Percentiles rank a stretch among this genome's conserved stretches.
Conservation (phyloP, 2,113 vertebrate species). For the Clupea harengus region DNA sequence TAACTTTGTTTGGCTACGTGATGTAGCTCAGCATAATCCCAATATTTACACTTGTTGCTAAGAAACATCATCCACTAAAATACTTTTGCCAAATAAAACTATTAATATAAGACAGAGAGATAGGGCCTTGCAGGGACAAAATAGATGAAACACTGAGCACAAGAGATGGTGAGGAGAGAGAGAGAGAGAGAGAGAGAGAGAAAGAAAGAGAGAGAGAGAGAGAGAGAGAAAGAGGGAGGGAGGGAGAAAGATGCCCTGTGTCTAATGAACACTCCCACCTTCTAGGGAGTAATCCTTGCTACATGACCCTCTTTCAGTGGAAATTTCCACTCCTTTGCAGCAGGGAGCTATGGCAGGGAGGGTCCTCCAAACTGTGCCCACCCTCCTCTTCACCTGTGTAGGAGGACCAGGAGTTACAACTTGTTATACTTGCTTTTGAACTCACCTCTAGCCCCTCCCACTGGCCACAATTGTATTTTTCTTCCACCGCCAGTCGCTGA, state of each 20-base stretch:
- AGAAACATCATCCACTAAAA: not conserved
- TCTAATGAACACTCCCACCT: not conserved
- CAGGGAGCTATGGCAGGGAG: slow-evolving; percentile 36
- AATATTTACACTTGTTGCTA: slow-evolving; percentile 9
- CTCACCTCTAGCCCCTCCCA: slow-evolving; percentile 23
- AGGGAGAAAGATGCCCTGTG: not conserved
- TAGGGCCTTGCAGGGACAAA: not conserved
- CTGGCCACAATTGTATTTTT: slow-evolving; percentile 34
- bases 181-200: not conserved
- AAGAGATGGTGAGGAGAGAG: not conserved
- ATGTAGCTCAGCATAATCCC: not conserved
- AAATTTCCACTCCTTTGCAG: slow-evolving; percentile 74
- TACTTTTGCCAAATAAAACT: not conserved
- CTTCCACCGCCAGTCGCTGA: slow-evolving; percentile 50
- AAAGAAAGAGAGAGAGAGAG: not conserved
- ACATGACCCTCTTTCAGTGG: slow-evolving; percentile 59
- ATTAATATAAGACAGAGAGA: not conserved
- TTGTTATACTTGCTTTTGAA: slow-evolving; percentile 42
- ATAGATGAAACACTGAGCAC: not conserved
- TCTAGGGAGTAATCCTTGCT: not conserved
- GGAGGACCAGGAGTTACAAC: not conserved
- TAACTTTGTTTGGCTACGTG: slow-evolving; percentile 1
- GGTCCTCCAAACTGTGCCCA: slow-evolving; percentile 59
- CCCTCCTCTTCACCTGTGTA: slow-evolving; percentile 68
- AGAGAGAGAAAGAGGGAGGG: not conserved